phyloP scores from a whole-genome alignment of 2,888 invertebrate species.

The Caenorhabditis macrosperma region DNA sequence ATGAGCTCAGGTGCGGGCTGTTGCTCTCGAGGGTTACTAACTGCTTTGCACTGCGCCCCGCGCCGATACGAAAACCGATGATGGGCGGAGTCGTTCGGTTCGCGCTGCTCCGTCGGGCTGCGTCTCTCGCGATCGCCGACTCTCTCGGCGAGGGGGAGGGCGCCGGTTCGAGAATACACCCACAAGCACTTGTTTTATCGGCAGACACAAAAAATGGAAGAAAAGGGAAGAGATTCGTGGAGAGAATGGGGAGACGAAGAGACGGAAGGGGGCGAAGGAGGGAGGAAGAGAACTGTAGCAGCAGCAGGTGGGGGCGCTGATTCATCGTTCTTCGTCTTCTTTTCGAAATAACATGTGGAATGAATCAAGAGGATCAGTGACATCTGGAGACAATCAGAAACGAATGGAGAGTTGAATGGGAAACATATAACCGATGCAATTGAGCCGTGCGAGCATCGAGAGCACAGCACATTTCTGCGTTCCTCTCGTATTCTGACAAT shows the following conservation, averaged over 20 bases:
- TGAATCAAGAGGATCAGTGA: background rate
- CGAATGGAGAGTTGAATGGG: background rate
- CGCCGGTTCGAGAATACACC: constrained; percentile 52
- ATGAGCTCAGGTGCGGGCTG: constrained; percentile 13
- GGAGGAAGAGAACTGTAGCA: constrained; percentile 10
- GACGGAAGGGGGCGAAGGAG: no score
- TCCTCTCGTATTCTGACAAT: no score
- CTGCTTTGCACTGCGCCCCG: constrained; percentile 22
- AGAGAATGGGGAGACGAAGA: background rate
- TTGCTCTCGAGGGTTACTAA: constrained; percentile 46
- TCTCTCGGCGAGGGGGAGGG: constrained; percentile 12
- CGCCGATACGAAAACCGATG: constrained; percentile 32
- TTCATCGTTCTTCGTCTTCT: constrained; percentile 15
- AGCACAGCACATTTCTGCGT: no score
- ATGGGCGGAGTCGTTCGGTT: constrained; percentile 46
- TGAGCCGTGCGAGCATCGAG: no score
- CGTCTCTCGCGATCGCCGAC: constrained; percentile 29
- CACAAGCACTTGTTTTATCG: constrained; percentile 55
- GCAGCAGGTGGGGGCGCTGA: constrained; percentile 8
- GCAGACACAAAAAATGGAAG: constrained; percentile 37
- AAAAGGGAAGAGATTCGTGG: constrained; percentile 24
- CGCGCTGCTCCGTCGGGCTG: constrained; percentile 36
- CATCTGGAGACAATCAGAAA: constrained; percentile 10
- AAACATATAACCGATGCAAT: no score
- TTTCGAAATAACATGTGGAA: constrained; percentile 1